Evolutionary conservation across 2,113 vertebrate species (phyloP).

Genomic region (Isichthys henryi): DNA sequence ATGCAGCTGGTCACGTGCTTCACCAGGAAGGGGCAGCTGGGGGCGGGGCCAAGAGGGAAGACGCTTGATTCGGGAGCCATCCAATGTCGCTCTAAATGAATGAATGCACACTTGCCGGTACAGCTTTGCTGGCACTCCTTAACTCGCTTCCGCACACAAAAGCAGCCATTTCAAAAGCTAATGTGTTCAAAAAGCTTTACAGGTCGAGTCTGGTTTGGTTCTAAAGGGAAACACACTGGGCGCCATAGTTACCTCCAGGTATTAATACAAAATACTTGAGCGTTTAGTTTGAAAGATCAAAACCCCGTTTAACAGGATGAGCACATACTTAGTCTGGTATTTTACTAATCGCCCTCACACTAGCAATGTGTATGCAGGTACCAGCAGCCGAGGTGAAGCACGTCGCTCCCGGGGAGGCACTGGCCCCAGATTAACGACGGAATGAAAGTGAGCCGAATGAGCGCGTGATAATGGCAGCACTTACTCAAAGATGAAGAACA

Average conservation of each 20-base stretch:
- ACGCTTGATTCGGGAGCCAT: not conserved
- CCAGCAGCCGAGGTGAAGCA: too few species aligned
- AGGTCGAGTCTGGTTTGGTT: not conserved
- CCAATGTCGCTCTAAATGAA: not conserved
- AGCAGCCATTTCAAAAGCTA: not conserved
- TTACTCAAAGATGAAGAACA: conserved; percentile 93
- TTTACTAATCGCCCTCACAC: not conserved
- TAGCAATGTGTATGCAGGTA: not conserved
- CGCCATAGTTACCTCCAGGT: not conserved
- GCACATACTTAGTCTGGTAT: not conserved
- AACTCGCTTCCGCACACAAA: not conserved
- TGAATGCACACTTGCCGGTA: not conserved
- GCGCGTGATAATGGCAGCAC: conserved; percentile 38
- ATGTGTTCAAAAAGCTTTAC: not conserved
- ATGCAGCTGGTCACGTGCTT: conserved; percentile 76
- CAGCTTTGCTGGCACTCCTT: not conserved
- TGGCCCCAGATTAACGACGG: not conserved
- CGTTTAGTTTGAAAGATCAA: not conserved
- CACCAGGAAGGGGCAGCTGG: conserved; percentile 87
- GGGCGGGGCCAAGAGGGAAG: conserved; percentile 7
- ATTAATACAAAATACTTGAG: not conserved
- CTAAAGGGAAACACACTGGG: not conserved
- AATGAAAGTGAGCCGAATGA: not conserved
- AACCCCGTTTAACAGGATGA: not conserved
- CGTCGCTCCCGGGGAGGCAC: too few species aligned